Evolutionary conservation across 2,888 invertebrate species (phyloP).

Genomic region (Noctua janthe): DNA sequence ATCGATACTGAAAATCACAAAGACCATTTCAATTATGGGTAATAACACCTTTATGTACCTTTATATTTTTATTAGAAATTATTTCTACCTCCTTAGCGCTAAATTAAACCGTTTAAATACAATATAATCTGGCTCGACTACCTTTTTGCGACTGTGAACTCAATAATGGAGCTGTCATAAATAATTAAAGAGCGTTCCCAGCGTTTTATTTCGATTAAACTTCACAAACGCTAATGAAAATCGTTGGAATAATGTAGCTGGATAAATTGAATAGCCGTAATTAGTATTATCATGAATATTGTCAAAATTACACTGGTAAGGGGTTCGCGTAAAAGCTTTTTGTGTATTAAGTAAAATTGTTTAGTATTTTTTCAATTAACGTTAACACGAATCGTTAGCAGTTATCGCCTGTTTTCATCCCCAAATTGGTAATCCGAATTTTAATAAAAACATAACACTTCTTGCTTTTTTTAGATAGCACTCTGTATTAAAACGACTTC

Average conservation of each 20-base stretch:
- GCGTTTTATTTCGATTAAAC: conserved; percentile 60
- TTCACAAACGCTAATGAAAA: conserved; percentile 61
- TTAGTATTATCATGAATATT: conserved; percentile 52
- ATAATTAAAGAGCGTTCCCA: conserved; percentile 60
- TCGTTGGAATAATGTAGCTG: conserved; percentile 47
- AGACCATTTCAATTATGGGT: conserved; percentile 25
- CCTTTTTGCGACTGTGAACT: conserved; percentile 50
- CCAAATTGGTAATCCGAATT: not conserved
- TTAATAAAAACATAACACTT: conserved; percentile 6
- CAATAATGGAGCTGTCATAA: conserved; percentile 61
- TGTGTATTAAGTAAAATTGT: conserved; percentile 7
- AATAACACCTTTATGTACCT: conserved; percentile 13
- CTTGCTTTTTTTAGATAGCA: not conserved
- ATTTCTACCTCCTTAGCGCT: conserved; percentile 20
- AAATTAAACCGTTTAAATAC: conserved; percentile 36
- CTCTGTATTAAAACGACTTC: conserved; percentile 12
- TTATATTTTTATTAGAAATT: conserved; percentile 43
- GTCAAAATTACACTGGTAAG: conserved; percentile 37
- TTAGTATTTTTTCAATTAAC: conserved; percentile 30
- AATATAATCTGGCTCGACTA: conserved; percentile 42
- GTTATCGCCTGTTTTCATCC: conserved; percentile 22
- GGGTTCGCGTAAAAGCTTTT: conserved; percentile 41
- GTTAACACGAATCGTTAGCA: conserved; percentile 6
- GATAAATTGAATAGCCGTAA: conserved; percentile 60
- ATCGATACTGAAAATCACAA: conserved; percentile 14